These are phyloP conservation scores for Nannobrachium achirus DNA, from an alignment of 2,113 vertebrate genomes.

Conservation along the genomic window DNA sequence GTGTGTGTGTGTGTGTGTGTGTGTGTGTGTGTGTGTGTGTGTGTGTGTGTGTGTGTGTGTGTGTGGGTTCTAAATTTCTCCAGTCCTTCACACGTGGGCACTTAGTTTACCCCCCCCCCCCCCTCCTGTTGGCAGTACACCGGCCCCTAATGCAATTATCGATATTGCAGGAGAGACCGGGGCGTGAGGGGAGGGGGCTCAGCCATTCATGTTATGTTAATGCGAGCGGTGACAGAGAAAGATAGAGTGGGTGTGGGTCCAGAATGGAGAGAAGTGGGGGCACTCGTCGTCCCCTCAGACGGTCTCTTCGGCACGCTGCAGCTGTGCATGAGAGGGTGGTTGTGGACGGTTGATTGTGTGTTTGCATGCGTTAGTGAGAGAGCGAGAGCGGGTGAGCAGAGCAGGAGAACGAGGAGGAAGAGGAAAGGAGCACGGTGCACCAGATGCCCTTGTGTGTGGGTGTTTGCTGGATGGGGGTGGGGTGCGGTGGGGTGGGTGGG, in stretches of 20 bases:
- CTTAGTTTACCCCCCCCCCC: background rate
- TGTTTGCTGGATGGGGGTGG: too few relatives aligned
- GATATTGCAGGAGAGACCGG: slow-evolving; percentile 41
- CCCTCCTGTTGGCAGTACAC: background rate
- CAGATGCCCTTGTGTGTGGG: too few relatives aligned
- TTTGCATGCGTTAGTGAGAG: background rate
- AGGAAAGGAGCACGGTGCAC: too few relatives aligned
- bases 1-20: background rate
- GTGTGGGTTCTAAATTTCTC: too few relatives aligned
- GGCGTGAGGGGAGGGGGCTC: slow-evolving; percentile 36
- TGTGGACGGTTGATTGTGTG: too few relatives aligned
- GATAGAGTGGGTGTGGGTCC: slow-evolving; percentile 52
- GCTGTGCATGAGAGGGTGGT: too few relatives aligned
- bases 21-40: background rate
- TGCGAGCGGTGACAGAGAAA: slow-evolving; percentile 57
- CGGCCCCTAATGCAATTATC: slow-evolving; percentile 52
- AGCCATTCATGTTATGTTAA: slow-evolving; percentile 73
- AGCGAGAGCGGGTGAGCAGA: slow-evolving; percentile 3
- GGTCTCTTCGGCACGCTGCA: slow-evolving; percentile 59
- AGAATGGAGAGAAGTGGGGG: slow-evolving; percentile 9
- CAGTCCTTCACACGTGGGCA: slow-evolving; percentile 26
- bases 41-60: background rate
- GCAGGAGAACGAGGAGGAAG: background rate
- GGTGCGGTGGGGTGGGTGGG: too few relatives aligned
- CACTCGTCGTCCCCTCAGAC: slow-evolving; percentile 33